Percentiles rank a stretch among this genome's conserved stretches.
phyloP scores from a whole-genome alignment of 2,888 invertebrate species.

The Sminthurides aquaticus region DNA sequence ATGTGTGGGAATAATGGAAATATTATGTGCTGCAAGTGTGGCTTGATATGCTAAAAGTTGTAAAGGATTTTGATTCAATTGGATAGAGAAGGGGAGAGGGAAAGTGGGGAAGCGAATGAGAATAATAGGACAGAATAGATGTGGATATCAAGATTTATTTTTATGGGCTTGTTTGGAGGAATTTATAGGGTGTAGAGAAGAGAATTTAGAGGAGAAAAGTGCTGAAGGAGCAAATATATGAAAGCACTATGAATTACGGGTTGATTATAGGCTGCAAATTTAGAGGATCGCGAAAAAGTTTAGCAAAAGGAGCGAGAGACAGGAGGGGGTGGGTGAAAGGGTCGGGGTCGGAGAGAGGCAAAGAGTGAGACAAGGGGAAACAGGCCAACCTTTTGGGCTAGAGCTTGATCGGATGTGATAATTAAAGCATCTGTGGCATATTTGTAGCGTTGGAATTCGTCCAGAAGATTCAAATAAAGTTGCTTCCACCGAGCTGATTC shows the following conservation, averaged over 20 bases:
- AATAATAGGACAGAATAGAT: neutral
- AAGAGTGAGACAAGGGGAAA: neutral
- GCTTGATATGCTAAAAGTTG: too few relatives aligned
- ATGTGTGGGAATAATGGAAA: too few relatives aligned
- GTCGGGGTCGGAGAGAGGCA: too few relatives aligned
- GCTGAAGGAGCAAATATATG: neutral
- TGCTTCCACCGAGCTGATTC: constrained; percentile 17
- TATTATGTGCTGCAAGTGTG: too few relatives aligned
- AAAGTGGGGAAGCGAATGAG: neutral
- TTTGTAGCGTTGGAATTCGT: constrained; percentile 23
- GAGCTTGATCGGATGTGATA: constrained; percentile 9
- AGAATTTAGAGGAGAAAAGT: neutral
- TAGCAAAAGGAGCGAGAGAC: too few relatives aligned
- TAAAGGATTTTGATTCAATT: neutral
- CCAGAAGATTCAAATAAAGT: constrained; percentile 17
- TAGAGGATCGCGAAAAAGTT: neutral
- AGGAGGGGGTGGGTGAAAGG: too few relatives aligned
- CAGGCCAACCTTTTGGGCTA: constrained; percentile 13
- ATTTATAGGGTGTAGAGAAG: neutral
- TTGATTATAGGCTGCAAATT: too few relatives aligned
- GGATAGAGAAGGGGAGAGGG: neutral
- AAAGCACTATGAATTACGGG: neutral
- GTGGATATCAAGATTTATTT: neutral
- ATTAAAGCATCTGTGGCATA: constrained; percentile 14
- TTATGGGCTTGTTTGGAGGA: neutral